A percentile compares a stretch with the other conserved stretches of the same genome.
Evolutionary conservation across 2,888 invertebrate species (phyloP).

Genomic region (Peribatodes rhomboidaria): DNA sequence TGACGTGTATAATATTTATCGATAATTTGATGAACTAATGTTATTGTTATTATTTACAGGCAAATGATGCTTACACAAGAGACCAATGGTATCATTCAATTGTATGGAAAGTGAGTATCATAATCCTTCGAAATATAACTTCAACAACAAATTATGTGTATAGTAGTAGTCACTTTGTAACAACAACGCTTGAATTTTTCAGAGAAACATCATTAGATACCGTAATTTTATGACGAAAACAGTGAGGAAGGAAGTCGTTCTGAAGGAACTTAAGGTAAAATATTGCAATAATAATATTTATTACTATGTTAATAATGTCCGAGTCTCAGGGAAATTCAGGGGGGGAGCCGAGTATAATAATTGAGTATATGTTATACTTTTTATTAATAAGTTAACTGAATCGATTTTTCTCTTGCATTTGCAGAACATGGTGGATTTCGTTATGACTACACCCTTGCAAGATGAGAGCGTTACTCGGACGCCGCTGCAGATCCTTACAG

Average conservation of each 20-base stretch:
- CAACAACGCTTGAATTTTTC: slow-evolving; percentile 56
- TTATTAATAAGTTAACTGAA: too few species aligned
- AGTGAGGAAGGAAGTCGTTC: slow-evolving; percentile 89
- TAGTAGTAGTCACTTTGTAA: not conserved
- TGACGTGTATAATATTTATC: not conserved
- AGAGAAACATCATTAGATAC: slow-evolving; percentile 92
- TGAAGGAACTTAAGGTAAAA: slow-evolving; percentile 91
- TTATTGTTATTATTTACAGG: slow-evolving; percentile 81
- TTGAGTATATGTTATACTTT: too few species aligned
- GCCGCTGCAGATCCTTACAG: slow-evolving; percentile 91
- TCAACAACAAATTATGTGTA: not conserved
- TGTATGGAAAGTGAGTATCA: slow-evolving; percentile 89
- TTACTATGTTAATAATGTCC: not conserved
- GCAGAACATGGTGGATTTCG: slow-evolving; percentile 92
- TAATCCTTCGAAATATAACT: not conserved
- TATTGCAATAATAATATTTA: slow-evolving; percentile 26
- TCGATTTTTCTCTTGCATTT: slow-evolving; percentile 51
- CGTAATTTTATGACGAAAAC: slow-evolving; percentile 89
- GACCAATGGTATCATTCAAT: slow-evolving; percentile 94
- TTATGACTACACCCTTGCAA: slow-evolving; percentile 91
- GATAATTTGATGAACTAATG: slow-evolving; percentile 3
- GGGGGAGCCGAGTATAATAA: too few species aligned
- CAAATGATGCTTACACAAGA: slow-evolving; percentile 91
- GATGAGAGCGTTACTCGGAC: slow-evolving; percentile 91
- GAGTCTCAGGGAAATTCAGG: slow-evolving; percentile 1